Evolutionary conservation across 2,797 vertebrate genomes (phyloP).

Genomic region (Nannoperca australis): DNA sequence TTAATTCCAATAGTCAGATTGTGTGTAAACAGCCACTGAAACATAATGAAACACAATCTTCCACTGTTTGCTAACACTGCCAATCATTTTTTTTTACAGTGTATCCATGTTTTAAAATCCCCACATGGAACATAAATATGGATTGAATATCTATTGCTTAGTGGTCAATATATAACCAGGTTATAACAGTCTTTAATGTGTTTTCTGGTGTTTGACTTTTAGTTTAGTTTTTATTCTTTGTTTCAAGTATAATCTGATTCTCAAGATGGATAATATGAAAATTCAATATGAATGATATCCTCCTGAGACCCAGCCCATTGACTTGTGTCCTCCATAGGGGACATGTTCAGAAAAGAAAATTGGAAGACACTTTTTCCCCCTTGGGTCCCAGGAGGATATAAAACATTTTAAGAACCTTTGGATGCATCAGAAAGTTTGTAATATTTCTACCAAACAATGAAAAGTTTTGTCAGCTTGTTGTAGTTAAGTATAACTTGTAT

Average conservation of each 20-base stretch:
- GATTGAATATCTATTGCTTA: not conserved
- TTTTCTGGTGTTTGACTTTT: not conserved
- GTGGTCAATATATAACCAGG: too few relatives aligned
- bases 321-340: too few relatives aligned
- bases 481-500: not conserved
- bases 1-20: slow-evolving; percentile 38
- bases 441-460: not conserved
- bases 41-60: slow-evolving; percentile 12
- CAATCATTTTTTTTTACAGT: slow-evolving; percentile 7
- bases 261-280: not conserved
- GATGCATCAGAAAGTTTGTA: not conserved
- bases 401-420: not conserved
- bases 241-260: not conserved
- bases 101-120: not conserved
- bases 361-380: too few relatives aligned
- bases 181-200: not conserved
- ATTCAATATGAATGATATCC: not conserved
- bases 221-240: not conserved
- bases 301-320: too few relatives aligned
- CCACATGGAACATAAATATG: not conserved
- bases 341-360: too few relatives aligned
- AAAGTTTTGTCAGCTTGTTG: not conserved
- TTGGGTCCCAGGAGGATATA: too few relatives aligned
- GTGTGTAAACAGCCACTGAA: slow-evolving; percentile 25
- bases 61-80: not conserved